Evolutionary conservation across 2,888 invertebrate genomes (phyloP).

Genomic region (Zele albiditarsus): DNA sequence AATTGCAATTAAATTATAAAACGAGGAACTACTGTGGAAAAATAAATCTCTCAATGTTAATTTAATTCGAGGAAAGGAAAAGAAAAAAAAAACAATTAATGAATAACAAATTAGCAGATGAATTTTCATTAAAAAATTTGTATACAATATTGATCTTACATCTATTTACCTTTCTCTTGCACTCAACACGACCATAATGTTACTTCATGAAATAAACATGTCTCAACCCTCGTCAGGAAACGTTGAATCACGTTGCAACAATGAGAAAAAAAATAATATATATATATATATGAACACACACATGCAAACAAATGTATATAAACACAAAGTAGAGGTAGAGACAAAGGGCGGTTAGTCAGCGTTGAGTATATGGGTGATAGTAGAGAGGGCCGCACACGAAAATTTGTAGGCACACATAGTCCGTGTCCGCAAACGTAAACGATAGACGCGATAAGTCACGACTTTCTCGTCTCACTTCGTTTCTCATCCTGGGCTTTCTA

Average conservation of each 20-base stretch:
- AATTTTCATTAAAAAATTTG: conserved; percentile 3
- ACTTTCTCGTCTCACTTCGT: neutral
- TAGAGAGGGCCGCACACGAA: neutral
- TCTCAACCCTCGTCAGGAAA: conserved; percentile 28
- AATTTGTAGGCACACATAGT: conserved; percentile 23
- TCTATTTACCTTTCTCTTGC: neutral
- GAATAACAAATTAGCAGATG: neutral
- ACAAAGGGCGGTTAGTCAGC: conserved; percentile 36
- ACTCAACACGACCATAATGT: neutral
- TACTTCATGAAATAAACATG: conserved; percentile 24
- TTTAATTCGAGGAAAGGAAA: neutral
- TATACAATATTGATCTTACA: conserved; percentile 5
- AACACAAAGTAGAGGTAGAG: neutral
- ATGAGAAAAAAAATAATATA: conserved; percentile 5
- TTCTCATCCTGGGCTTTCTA: neutral
- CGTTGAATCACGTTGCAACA: conserved; percentile 28
- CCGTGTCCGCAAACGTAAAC: conserved; percentile 27
- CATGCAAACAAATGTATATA: too few relatives aligned
- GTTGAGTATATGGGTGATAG: conserved; percentile 1
- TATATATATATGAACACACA: neutral
- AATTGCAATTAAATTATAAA: neutral
- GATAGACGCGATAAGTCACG: conserved; percentile 40
- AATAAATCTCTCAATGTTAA: neutral
- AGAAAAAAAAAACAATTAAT: neutral
- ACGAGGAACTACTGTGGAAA: neutral